phyloP scores from a whole-genome alignment of 2,113 vertebrate genomes.

The Actenoides hombroni region DNA sequence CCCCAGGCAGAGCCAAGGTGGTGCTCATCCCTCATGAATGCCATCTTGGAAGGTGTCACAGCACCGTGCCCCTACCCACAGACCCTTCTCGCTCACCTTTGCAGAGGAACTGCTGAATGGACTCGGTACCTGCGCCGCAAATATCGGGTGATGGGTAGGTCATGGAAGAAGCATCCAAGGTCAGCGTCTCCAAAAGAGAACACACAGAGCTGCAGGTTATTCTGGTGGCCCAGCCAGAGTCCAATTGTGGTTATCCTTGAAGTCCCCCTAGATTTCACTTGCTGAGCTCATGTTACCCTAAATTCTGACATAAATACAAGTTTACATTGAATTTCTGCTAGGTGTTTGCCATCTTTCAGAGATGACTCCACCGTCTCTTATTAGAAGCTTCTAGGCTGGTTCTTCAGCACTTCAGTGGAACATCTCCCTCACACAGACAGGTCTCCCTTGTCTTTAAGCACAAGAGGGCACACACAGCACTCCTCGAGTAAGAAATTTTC shows the following conservation, averaged over 20 bases:
- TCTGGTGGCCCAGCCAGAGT: background rate
- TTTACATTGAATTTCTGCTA: background rate
- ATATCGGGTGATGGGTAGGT: constrained; percentile 81
- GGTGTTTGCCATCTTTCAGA: background rate
- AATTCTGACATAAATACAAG: background rate
- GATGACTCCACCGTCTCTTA: background rate
- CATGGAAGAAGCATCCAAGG: constrained; percentile 83
- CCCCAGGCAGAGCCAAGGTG: background rate
- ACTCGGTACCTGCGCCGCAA: constrained; percentile 82
- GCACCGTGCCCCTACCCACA: background rate
- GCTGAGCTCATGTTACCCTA: background rate
- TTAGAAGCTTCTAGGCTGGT: background rate
- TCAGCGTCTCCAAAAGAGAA: constrained; percentile 78
- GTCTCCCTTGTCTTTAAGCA: background rate
- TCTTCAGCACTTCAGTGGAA: background rate
- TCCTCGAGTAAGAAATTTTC: background rate
- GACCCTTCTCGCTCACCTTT: constrained; percentile 70
- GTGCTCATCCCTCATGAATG: background rate
- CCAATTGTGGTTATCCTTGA: background rate
- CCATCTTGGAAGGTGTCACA: background rate
- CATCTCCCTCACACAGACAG: background rate
- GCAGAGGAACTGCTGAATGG: constrained; percentile 89
- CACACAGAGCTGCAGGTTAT: background rate
- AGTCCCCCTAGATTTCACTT: background rate
- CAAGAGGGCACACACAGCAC: background rate